Evolutionary conservation across 1,140 invertebrate species (phyloP), one percentile per base, ranked within the genome.

Genomic region (Rhynchophorus ferrugineus): DNA sequence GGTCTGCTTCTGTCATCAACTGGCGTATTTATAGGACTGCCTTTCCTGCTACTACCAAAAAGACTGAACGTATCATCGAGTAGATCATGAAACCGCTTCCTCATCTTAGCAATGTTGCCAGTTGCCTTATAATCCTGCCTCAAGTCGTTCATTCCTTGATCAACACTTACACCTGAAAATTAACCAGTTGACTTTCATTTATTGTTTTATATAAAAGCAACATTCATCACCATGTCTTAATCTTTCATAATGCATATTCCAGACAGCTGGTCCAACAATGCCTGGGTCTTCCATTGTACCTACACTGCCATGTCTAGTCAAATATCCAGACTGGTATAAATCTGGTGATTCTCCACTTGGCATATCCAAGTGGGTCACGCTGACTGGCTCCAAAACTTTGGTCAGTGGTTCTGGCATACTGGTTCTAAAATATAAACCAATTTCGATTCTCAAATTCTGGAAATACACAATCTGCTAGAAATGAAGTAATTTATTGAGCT

Each of bases 231-330:
- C 66, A 57, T 63, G 63, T 43, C 64, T 60, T 58, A 73, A 61
- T 61, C 69, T 64, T 60, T 78, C 71, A 55, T 75, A 75, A 62
- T 85, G 83, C 38, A 85, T 65, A 66, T 87, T 81, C 86, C 86
- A 90, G 2, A 89, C 85, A 36, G 87, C 70, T 0, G 87, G 87
- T 0, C 86, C 85, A 18, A 89, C 75, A n/a, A 88, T 81, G n/a
- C 87, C 87, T 1, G 87, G 85, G 73, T 90, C 87, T 58, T 78
- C 79, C 3, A 62, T 59, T 3, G 69, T 65, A 24, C 79, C 80
- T 2, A 78, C 69, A 56, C 79, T 82, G 17, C 75, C 76, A 29
- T 79, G 71, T 14, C 78, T 58, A 1, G 73, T 72, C n/a, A 65
- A 50, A 19, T 13, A 51, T 21, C 47, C 41, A 16, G 34, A 41